Base-by-base conservation (phyloP, 2,797 vertebrate genomes). In the Rhadinocentrus ornatus region DNA sequence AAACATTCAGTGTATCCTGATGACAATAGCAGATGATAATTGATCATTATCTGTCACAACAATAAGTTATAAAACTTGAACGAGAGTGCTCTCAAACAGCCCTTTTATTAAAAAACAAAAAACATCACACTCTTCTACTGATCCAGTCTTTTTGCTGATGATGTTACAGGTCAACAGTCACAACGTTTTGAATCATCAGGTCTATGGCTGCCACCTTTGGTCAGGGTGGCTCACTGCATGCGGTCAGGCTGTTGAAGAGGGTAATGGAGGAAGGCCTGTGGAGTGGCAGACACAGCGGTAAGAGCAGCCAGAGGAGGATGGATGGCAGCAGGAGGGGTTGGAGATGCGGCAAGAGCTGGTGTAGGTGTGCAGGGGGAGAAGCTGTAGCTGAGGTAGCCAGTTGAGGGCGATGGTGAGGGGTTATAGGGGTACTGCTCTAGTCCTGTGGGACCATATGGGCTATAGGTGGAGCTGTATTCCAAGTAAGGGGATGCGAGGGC, bases 401-500 rank as follows among this genome's bases (percentile, higher is more conserved):
- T 95, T 0, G 97, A 97, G 79, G 96, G 94, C 0, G 97, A 95
- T 0, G 96, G 97, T 0, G 97, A 98, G 55, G 95, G 92, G 6
- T 96, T 91, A 9, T 96, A 99, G 0, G 97, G 96, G 87, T 97
- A 97, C 93, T 96, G 97, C 77, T 99, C 97, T 82, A 91, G 84
- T 34, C 86, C 91, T 26, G 96, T 90, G 1, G 95, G 91, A 74
- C 95, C 92, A 71, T 96, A 99, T 86, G 96, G 97, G 56, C 95
- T 88, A n/a, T 97, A 99, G 91, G 95, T 92, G 0, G 96, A 86
- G 15, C 92, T 92, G 93, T 97, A 98, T 89, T 98, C 97, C 56
- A 98, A 93, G 91, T 97, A 99, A 9, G 96, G 96, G n/a, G 96
- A 96, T 4, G 93, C 81, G 74, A 97, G 91, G 0, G 89, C 75